Percentiles rank a stretch among this genome's conserved stretches.
These are phyloP conservation scores for Cydia pomonella DNA, from an alignment of 1,140 invertebrate genomes.

Conservation along the genomic window DNA sequence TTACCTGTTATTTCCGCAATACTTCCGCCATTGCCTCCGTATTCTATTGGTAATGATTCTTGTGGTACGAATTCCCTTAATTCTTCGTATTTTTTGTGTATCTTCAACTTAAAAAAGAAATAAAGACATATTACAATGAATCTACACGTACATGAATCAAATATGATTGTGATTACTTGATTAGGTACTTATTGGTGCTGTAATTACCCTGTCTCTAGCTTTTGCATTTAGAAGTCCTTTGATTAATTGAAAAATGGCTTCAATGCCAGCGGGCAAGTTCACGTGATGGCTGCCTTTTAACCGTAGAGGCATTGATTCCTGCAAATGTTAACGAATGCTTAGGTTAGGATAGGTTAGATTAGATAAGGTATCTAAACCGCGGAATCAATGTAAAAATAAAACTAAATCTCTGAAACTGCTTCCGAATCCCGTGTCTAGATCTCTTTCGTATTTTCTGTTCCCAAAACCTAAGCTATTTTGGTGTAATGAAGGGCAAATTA, in stretches of 20 bases:
- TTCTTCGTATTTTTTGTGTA: conserved; percentile 62
- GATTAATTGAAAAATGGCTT: conserved; percentile 63
- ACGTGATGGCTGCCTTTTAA: conserved; percentile 73
- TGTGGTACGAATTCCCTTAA: conserved; percentile 57
- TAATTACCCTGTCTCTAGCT: conserved; percentile 63
- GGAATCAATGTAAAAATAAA: too few relatives aligned
- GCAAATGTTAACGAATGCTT: conserved; percentile 35
- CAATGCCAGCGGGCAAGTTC: conserved; percentile 66
- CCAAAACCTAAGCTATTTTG: too few relatives aligned
- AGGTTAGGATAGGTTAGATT: too few relatives aligned
- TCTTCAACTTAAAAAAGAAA: conserved; percentile 56
- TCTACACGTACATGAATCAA: too few relatives aligned
- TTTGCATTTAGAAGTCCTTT: conserved; percentile 64
- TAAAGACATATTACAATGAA: neutral
- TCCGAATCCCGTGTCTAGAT: too few relatives aligned
- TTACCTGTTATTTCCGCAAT: conserved; percentile 57
- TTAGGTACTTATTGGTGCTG: neutral
- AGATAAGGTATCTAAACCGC: too few relatives aligned
- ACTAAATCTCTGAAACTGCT: too few relatives aligned
- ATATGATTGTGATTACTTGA: too few relatives aligned
- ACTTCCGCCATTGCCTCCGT: conserved; percentile 58
- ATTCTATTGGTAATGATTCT: conserved; percentile 65
- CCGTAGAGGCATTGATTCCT: conserved; percentile 71
- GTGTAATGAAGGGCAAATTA: too few relatives aligned
- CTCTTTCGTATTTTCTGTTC: too few relatives aligned